Evolutionary conservation across 2,888 invertebrate genomes (phyloP).

Genomic region (Oeneis ivallda): DNA sequence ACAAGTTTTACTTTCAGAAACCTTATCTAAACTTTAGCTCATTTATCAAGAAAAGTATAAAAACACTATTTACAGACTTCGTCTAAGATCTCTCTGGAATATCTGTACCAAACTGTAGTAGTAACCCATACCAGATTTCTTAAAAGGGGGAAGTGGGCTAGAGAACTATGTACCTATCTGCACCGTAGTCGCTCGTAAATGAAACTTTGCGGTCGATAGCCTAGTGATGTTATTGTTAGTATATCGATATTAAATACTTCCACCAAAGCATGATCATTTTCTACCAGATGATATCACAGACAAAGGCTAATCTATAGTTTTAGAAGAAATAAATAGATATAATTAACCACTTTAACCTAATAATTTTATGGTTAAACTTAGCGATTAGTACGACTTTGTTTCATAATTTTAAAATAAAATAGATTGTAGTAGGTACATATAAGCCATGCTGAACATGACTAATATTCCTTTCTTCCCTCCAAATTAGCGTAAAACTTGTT

Average conservation of each 20-base stretch:
- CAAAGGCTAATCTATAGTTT: too few relatives aligned
- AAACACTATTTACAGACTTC: conserved; percentile 19
- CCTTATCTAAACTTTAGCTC: neutral
- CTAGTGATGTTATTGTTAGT: conserved; percentile 50
- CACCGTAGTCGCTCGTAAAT: conserved; percentile 53
- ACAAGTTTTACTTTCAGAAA: neutral
- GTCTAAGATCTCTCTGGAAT: conserved; percentile 23
- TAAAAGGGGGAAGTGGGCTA: conserved; percentile 41
- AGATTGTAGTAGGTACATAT: too few relatives aligned
- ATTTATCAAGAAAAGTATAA: conserved; percentile 6
- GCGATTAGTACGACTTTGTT: too few relatives aligned
- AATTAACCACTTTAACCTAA: too few relatives aligned
- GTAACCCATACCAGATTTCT: conserved; percentile 45
- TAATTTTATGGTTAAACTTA: too few relatives aligned
- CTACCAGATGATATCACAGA: too few relatives aligned
- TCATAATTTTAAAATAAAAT: too few relatives aligned
- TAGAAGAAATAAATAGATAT: too few relatives aligned
- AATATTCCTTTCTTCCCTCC: too few relatives aligned
- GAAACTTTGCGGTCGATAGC: conserved; percentile 62
- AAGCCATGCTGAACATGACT: too few relatives aligned
- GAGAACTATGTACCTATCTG: conserved; percentile 46
- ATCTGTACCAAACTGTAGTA: conserved; percentile 42
- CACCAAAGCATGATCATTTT: neutral
- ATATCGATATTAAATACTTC: conserved; percentile 48
- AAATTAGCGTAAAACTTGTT: too few relatives aligned